These are phyloP conservation scores for Drosophila eohydei DNA, from an alignment of 2,888 invertebrate species.

Conservation along the genomic window DNA sequence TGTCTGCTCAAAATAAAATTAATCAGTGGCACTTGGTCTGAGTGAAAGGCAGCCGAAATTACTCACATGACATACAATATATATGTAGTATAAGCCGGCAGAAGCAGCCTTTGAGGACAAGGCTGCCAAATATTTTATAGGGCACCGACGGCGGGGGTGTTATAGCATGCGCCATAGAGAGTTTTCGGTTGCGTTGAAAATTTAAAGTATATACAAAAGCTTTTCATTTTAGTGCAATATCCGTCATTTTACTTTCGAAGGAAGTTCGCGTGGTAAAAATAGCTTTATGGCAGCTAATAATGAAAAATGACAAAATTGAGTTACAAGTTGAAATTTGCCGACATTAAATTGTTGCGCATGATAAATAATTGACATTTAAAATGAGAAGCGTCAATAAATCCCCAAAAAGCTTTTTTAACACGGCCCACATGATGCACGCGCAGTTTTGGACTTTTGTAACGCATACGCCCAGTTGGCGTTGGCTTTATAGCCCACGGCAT, in stretches of 20 bases:
- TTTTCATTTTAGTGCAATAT: conserved; percentile 26
- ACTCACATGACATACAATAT: conserved; percentile 58
- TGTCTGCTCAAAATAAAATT: conserved; percentile 43
- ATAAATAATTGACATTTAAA: conserved; percentile 75
- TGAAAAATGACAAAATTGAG: conserved; percentile 63
- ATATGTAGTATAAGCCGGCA: conserved; percentile 21
- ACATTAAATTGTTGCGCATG: conserved; percentile 61
- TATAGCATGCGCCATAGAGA: conserved; percentile 27
- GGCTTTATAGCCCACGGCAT: conserved; percentile 36
- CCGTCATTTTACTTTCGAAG: conserved; percentile 31
- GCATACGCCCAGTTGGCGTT: conserved; percentile 57
- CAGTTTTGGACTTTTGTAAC: conserved; percentile 23
- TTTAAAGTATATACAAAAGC: conserved; percentile 22
- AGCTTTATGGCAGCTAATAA: conserved; percentile 65
- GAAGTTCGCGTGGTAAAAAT: conserved; percentile 33
- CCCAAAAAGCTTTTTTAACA: conserved; percentile 38
- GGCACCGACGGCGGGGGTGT: neutral
- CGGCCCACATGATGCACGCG: conserved; percentile 38
- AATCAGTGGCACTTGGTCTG: conserved; percentile 46
- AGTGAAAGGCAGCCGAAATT: conserved; percentile 58
- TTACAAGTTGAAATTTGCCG: conserved; percentile 55
- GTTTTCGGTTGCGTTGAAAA: conserved; percentile 19
- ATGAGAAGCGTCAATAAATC: conserved; percentile 26
- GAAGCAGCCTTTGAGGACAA: conserved; percentile 38
- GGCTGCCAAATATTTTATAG: conserved; percentile 31